A percentile compares a stretch with the other conserved stretches of the same genome.
Evolutionary conservation across 2,797 vertebrate species (phyloP).

Genomic region (Pygocentrus nattereri): DNA sequence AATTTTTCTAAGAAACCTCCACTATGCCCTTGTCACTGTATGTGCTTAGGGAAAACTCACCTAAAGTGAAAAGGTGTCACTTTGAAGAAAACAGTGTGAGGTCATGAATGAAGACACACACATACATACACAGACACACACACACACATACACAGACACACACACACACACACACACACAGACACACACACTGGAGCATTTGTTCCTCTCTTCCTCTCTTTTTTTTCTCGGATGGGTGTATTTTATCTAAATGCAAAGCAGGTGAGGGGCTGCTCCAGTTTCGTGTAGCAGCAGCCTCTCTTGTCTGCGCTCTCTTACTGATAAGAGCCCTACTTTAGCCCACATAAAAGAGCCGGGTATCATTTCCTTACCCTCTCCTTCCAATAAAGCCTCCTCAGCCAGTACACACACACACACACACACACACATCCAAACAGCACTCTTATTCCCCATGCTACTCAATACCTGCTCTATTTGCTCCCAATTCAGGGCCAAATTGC

Average conservation of each 20-base stretch:
- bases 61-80: conserved; percentile 34
- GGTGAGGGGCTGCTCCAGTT: conserved; percentile 84
- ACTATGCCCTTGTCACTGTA: neutral
- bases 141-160: conserved; percentile 51
- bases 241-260: conserved; percentile 90
- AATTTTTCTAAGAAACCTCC: neutral
- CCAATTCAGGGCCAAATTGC: conserved; percentile 92
- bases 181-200: conserved; percentile 71
- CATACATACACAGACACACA: too few relatives aligned
- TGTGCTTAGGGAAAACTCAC: conserved; percentile 37
- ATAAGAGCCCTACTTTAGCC: conserved; percentile 87
- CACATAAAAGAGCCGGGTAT: conserved; percentile 89
- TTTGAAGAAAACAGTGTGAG: conserved; percentile 33
- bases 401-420: conserved; percentile 58
- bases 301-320: conserved; percentile 85
- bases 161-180: conserved; percentile 31
- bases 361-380: conserved; percentile 79
- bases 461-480: conserved; percentile 94
- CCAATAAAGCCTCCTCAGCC: conserved; percentile 80
- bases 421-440: conserved; percentile 39
- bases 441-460: conserved; percentile 72
- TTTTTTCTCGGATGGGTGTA: conserved; percentile 79
- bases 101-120: conserved; percentile 67
- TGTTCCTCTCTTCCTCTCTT: conserved; percentile 37
- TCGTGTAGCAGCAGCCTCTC: conserved; percentile 83